phyloP scores from a whole-genome alignment of 1,140 invertebrate species.

The Pollicipes pollicipes region DNA sequence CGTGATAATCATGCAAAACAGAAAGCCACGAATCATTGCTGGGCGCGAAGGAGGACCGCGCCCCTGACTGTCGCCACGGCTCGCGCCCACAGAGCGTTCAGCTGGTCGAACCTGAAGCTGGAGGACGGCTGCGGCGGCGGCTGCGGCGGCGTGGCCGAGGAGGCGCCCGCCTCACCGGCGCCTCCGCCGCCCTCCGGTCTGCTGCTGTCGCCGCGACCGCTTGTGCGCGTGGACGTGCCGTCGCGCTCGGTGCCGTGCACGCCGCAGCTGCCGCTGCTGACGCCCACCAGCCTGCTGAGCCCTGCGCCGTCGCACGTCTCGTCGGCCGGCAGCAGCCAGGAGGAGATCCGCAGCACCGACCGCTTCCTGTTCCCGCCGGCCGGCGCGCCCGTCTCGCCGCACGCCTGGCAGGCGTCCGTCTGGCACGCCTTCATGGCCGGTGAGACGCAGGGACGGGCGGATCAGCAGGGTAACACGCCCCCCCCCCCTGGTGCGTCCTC shows the following conservation, averaged over 20 bases:
- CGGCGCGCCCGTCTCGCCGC: neutral
- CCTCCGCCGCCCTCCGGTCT: slow-evolving; percentile 9
- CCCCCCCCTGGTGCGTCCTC: too few relatives aligned
- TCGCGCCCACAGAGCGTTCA: neutral
- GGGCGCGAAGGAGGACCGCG: too few relatives aligned
- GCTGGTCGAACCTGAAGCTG: neutral
- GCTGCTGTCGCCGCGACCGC: slow-evolving; percentile 17
- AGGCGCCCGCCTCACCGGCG: slow-evolving; percentile 7
- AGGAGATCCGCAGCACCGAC: slow-evolving; percentile 11
- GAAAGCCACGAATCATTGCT: too few relatives aligned
- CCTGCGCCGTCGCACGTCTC: slow-evolving; percentile 25
- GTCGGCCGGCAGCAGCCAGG: slow-evolving; percentile 22
- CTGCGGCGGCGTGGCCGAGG: slow-evolving; percentile 17
- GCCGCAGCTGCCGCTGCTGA: neutral
- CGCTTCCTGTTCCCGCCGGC: neutral
- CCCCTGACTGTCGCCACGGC: too few relatives aligned
- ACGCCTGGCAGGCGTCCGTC: neutral
- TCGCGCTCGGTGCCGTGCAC: slow-evolving; percentile 15
- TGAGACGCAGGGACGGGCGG: slow-evolving; percentile 7
- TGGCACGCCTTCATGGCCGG: neutral
- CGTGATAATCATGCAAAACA: too few relatives aligned
- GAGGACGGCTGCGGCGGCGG: neutral
- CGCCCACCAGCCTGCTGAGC: slow-evolving; percentile 21
- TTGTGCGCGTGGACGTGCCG: slow-evolving; percentile 18
- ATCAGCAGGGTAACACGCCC: too few relatives aligned